Conservation (phyloP, 2,797 vertebrate species). For the Petrocephalus schoutedeni region DNA sequence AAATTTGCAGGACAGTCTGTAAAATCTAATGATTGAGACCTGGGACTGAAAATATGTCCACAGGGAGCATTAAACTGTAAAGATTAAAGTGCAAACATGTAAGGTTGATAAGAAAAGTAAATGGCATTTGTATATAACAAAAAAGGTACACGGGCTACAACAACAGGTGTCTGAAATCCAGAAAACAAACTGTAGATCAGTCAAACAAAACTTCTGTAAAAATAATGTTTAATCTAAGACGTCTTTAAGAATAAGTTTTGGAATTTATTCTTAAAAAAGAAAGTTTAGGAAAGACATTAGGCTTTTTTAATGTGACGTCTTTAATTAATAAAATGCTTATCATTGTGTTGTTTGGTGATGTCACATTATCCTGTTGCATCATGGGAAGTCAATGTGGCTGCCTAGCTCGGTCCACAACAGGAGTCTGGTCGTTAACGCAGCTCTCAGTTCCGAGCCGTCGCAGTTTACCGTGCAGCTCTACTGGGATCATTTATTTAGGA, state of each 20-base stretch:
- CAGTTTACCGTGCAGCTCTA: not conserved
- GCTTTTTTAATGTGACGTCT: not conserved
- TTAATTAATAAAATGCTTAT: slow-evolving; percentile 17
- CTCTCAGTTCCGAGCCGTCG: not conserved
- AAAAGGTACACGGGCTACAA: not conserved
- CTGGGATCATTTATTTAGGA: slow-evolving; percentile 42
- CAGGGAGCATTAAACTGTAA: not conserved
- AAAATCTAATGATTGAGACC: not conserved
- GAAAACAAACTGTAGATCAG: not conserved
- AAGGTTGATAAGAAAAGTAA: not conserved
- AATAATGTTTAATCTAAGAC: not conserved
- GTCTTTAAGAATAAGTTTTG: not conserved
- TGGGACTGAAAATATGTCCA: not conserved
- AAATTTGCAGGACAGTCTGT: not conserved
- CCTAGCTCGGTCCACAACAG: not conserved
- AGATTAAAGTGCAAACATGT: not conserved
- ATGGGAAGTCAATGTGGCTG: not conserved
- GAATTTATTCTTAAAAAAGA: not conserved
- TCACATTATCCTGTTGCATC: slow-evolving; percentile 2
- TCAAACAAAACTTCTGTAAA: not conserved
- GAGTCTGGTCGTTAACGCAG: not conserved
- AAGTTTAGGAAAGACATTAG: not conserved
- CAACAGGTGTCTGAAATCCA: not conserved
- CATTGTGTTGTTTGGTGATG: not conserved
- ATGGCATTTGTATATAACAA: not conserved